Base-by-base conservation (phyloP, 2,888 invertebrate genomes). In the Colostygia pectinataria region DNA sequence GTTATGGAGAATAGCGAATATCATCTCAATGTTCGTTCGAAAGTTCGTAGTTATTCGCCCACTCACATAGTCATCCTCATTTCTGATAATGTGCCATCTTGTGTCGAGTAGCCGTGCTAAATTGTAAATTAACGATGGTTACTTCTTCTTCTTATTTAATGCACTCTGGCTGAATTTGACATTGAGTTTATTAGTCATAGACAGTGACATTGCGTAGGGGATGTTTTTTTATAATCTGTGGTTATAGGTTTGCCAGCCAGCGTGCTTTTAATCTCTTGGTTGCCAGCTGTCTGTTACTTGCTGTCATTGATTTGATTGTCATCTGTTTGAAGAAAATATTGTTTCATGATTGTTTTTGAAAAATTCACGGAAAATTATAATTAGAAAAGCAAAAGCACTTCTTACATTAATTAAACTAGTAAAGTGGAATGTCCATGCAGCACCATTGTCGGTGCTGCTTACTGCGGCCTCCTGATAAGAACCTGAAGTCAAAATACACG, bases 381-480 rank as follows among this genome's bases (percentile, higher is more conserved):
- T 20, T 38, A 4, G 42, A 29, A 28, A n/a, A n/a, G n/a, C n/a
- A n/a, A n/a, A n/a, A 28, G 13, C 4, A 25, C 7, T 23, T 23
- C 4, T n/a, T 8, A 13, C 2, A 23, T 13, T 24, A 23, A 10
- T 15, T 12, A 33, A 37, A 32, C 7, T 37, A 38, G 25, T 36
- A 28, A 24, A n/a, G 9, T 9, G 37, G 29, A 34, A 84, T 85
- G 82, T 68, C 76, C 38, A 47, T 61, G 18, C 63, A 55, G 40
- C 51, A 56, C 20, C 53, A 65, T 2, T 88, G 87, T 50, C 74
- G 77, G 8, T 88, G 88, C 58, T 88, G 88, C 55, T 66, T 84
- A 29, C 40, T 72, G 42, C 74, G 82, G 14, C 80, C 83, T 0
- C 82, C 86, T 0, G 87, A 86, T 46, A 87, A 83, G 53, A 69